phyloP scores from a whole-genome alignment of 23 tunicate species.

The Clavelina lepadiformis region DNA sequence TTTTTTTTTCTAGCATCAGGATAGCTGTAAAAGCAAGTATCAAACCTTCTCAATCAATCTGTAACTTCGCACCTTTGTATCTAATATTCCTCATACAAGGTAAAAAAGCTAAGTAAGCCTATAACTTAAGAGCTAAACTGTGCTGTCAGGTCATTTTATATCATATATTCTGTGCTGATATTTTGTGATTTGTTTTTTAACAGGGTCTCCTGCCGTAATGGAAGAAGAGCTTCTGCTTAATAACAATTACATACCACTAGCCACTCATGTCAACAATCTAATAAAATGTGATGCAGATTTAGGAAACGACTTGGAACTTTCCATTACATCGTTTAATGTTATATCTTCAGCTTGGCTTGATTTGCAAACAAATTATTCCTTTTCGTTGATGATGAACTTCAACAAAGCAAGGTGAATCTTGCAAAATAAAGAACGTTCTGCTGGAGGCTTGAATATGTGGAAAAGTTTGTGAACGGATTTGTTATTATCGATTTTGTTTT shows the following conservation, averaged over 20 bases:
- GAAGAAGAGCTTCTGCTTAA: constrained; percentile 5
- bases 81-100: constrained; percentile 12
- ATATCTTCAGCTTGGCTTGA: not conserved
- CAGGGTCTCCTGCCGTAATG: constrained; percentile 14
- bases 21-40: not conserved
- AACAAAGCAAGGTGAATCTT: not conserved
- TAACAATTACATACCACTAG: constrained; percentile 19
- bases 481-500: no score
- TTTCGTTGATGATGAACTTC: not conserved
- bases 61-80: constrained; percentile 1
- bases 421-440: no score
- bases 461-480: no score
- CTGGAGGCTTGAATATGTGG: no score
- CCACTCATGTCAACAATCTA: not conserved
- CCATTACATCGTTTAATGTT: constrained; percentile 3
- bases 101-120: not conserved
- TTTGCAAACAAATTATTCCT: not conserved
- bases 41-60: not conserved
- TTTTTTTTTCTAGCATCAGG: not conserved
- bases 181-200: not conserved
- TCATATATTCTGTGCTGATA: not conserved
- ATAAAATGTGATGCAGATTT: not conserved
- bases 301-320: constrained; percentile 1
- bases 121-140: not conserved
- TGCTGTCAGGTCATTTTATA: not conserved